Percentiles rank a stretch among this genome's conserved stretches.
phyloP scores from a whole-genome alignment of 2,113 vertebrate genomes.

The Antidorcas marsupialis region DNA sequence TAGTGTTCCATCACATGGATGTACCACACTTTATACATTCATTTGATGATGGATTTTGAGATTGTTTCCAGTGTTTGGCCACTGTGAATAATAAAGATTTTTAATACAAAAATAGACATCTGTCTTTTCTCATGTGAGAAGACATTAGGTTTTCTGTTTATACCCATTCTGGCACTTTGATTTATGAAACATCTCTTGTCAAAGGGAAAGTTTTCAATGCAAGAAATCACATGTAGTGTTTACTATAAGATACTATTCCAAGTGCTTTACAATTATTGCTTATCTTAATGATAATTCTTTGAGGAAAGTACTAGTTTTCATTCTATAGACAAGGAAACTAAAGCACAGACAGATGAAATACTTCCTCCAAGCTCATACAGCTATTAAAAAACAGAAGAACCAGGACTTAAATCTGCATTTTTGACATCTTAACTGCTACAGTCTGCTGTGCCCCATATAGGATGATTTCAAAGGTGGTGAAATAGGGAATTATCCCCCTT shows the following conservation, averaged over 20 bases:
- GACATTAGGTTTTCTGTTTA: background rate
- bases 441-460: background rate
- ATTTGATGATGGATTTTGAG: background rate
- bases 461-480: background rate
- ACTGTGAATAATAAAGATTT: slow-evolving; percentile 23
- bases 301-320: background rate
- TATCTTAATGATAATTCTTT: background rate
- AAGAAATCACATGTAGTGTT: background rate
- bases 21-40: background rate
- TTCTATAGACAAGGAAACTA: background rate
- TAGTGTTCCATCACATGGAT: background rate
- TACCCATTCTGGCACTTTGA: background rate
- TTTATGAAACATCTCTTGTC: background rate
- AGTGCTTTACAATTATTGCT: background rate
- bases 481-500: background rate
- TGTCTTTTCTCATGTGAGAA: background rate
- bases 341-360: background rate
- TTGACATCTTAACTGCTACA: background rate
- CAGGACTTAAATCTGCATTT: background rate
- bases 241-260: background rate
- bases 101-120: background rate
- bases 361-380: background rate
- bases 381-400: background rate
- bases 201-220: background rate
- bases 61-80: background rate